Percentiles rank a stretch among this genome's conserved stretches.
phyloP scores from a whole-genome alignment of 2,113 vertebrate species.

The Anthoscopus minutus region DNA sequence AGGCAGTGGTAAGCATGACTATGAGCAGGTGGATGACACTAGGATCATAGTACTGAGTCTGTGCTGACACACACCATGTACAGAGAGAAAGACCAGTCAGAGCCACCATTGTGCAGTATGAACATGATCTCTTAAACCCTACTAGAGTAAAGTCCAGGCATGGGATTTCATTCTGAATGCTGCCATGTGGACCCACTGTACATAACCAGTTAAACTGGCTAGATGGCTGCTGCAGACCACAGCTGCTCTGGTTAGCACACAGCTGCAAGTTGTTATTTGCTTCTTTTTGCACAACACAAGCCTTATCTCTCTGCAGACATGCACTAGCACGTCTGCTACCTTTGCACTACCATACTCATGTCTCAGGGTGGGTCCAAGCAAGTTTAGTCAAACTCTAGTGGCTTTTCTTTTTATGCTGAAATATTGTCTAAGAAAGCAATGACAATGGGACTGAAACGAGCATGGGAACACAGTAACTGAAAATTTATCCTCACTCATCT shows the following conservation, averaged over 20 bases:
- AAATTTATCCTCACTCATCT: not conserved
- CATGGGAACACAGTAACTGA: not conserved
- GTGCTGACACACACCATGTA: accelerated
- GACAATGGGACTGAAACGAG: not conserved
- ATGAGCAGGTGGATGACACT: accelerated
- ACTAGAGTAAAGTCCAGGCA: not conserved
- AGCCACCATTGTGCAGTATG: not conserved
- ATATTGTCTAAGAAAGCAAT: not conserved
- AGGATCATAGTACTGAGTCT: not conserved
- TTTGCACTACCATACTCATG: not conserved
- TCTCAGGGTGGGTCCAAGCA: not conserved
- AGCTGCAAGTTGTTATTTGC: not conserved
- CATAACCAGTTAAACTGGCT: not conserved
- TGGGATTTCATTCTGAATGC: not conserved
- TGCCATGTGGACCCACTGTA: not conserved
- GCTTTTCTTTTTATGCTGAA: not conserved
- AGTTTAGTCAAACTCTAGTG: not conserved
- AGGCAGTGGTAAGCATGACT: not conserved
- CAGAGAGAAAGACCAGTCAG: not conserved
- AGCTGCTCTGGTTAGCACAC: not conserved
- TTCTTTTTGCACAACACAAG: constrained; percentile 5
- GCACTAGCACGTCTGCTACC: not conserved
- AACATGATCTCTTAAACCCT: not conserved
- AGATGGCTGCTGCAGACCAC: not conserved
- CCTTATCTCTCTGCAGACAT: not conserved